phyloP scores from a whole-genome alignment of 2,888 invertebrate genomes.

The Metalampra italica region DNA sequence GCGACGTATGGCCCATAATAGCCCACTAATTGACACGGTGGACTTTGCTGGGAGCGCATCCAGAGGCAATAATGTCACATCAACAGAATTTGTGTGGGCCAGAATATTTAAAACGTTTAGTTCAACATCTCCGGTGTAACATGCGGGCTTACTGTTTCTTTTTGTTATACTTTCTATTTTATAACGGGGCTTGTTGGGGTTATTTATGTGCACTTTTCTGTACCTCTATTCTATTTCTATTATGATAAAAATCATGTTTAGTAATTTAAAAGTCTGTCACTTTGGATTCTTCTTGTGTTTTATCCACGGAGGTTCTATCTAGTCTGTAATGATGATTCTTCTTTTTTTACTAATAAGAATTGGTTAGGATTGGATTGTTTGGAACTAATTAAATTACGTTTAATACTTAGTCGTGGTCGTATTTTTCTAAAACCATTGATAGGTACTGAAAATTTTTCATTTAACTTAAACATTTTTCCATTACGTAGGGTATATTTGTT shows the following conservation, averaged over 20 bases:
- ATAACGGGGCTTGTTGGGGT: background rate
- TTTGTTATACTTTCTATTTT: background rate
- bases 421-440: too few relatives aligned
- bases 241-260: background rate
- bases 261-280: too few relatives aligned
- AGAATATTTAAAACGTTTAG: background rate
- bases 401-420: too few relatives aligned
- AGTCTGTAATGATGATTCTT: too few relatives aligned
- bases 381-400: too few relatives aligned
- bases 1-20: constrained; percentile 15
- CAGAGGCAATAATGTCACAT: constrained; percentile 39
- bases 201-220: background rate
- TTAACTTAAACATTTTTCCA: too few relatives aligned
- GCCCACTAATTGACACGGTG: constrained; percentile 52
- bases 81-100: constrained; percentile 48
- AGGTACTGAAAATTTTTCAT: too few relatives aligned
- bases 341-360: too few relatives aligned
- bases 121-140: background rate
- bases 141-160: constrained; percentile 1
- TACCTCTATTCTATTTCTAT: background rate
- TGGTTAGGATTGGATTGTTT: too few relatives aligned
- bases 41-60: constrained; percentile 29
- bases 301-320: too few relatives aligned
- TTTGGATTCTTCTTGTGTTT: too few relatives aligned
- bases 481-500: too few relatives aligned